A percentile compares a stretch with the other conserved stretches of the same genome.
Evolutionary conservation across 2,113 vertebrate species (phyloP).

Genomic region (Xiphophorus maculatus): DNA sequence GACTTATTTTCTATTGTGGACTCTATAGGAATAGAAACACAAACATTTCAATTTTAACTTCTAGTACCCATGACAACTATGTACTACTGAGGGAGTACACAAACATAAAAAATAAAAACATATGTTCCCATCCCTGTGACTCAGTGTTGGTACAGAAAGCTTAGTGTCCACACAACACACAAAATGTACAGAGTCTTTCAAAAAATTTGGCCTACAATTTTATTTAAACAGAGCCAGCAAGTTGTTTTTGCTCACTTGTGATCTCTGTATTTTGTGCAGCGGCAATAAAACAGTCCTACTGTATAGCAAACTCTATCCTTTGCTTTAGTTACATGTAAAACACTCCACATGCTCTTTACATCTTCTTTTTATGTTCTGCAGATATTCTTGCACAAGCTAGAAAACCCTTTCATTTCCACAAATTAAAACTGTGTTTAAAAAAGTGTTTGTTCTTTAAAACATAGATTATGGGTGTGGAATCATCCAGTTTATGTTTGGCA

Average conservation of each 20-base stretch:
- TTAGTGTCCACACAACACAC: neutral
- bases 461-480: neutral
- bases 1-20: neutral
- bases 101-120: neutral
- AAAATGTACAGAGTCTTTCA: neutral
- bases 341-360: neutral
- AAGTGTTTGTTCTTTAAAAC: neutral
- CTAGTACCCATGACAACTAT: no score
- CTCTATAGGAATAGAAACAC: neutral
- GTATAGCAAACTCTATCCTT: neutral
- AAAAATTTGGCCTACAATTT: neutral
- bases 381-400: neutral
- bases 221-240: neutral
- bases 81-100: no score
- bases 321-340: neutral
- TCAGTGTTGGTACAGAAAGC: neutral
- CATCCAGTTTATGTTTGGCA: neutral
- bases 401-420: neutral
- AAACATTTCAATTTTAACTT: neutral
- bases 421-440: neutral
- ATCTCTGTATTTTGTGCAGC: neutral
- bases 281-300: no score
- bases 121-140: neutral
- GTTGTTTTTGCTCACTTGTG: neutral
- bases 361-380: neutral